Conservation (phyloP, 2,113 vertebrate genomes). For the Daubentonia madagascariensis region DNA sequence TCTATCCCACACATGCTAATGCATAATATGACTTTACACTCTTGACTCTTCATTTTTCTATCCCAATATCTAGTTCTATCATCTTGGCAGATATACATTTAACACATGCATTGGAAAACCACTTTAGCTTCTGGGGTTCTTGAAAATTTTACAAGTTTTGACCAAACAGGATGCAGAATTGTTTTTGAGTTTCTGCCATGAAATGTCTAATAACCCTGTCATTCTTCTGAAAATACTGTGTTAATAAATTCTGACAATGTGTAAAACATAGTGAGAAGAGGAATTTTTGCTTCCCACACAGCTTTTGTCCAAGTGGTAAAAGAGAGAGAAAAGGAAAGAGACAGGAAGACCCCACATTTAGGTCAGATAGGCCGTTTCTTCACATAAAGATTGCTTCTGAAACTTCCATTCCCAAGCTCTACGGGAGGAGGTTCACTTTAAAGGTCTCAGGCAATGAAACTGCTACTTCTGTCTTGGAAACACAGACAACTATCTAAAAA, state of each 20-base stretch:
- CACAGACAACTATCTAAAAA: neutral
- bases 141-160: constrained; percentile 77
- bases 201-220: constrained; percentile 79
- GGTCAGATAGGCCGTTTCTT: constrained; percentile 50
- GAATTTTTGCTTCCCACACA: constrained; percentile 64
- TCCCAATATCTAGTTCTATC: constrained; percentile 13
- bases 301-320: constrained; percentile 53
- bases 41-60: constrained; percentile 41
- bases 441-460: neutral
- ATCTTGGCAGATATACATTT: constrained; percentile 40
- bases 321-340: constrained; percentile 15
- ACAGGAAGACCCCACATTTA: constrained; percentile 18
- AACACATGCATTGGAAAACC: constrained; percentile 42
- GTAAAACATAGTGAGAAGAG: constrained; percentile 75
- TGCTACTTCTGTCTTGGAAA: neutral
- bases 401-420: neutral
- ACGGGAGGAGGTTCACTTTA: neutral
- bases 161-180: constrained; percentile 72
- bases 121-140: constrained; percentile 61
- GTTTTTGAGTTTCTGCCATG: constrained; percentile 78
- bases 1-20: neutral
- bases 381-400: neutral
- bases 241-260: constrained; percentile 81
- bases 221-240: constrained; percentile 77
- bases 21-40: constrained; percentile 1